Conservation (phyloP, 2,113 vertebrate species). For the Hippocampus guttulatus region DNA sequence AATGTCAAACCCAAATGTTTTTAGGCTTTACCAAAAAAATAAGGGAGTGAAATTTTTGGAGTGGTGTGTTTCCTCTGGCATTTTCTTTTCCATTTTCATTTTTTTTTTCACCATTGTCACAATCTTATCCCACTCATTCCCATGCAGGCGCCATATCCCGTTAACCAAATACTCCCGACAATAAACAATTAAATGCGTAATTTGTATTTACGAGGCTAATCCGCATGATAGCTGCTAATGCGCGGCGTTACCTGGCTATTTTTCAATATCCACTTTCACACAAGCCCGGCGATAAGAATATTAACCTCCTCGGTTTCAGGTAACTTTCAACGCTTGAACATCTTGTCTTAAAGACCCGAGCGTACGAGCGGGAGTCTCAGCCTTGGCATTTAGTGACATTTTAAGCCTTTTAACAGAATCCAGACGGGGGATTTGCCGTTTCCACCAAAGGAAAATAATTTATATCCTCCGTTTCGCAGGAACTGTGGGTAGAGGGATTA, state of each 20-base stretch:
- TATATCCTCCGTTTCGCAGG: constrained; percentile 69
- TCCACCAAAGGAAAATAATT: constrained; percentile 75
- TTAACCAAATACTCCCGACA: constrained; percentile 50
- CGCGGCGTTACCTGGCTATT: constrained; percentile 65
- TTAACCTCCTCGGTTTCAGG: constrained; percentile 77
- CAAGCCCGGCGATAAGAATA: constrained; percentile 71
- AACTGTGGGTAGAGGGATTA: constrained; percentile 75
- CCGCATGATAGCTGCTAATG: constrained; percentile 68
- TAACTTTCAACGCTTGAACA: constrained; percentile 75
- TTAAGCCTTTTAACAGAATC: constrained; percentile 82
- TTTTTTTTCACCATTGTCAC: background rate
- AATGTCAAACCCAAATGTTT: no score
- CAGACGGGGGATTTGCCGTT: constrained; percentile 74
- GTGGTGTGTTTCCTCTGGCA: background rate
- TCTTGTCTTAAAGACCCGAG: constrained; percentile 72
- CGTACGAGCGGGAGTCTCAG: constrained; percentile 72
- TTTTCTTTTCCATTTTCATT: background rate
- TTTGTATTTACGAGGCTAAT: constrained; percentile 68
- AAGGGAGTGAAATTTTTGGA: background rate
- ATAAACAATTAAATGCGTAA: constrained; percentile 70
- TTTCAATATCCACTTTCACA: constrained; percentile 67
- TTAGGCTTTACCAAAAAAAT: background rate
- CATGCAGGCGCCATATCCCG: constrained; percentile 38
- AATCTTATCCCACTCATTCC: constrained; percentile 27
- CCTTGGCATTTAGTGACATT: constrained; percentile 81